Conservation (phyloP, 2,113 vertebrate genomes). For the Rynchops niger region DNA sequence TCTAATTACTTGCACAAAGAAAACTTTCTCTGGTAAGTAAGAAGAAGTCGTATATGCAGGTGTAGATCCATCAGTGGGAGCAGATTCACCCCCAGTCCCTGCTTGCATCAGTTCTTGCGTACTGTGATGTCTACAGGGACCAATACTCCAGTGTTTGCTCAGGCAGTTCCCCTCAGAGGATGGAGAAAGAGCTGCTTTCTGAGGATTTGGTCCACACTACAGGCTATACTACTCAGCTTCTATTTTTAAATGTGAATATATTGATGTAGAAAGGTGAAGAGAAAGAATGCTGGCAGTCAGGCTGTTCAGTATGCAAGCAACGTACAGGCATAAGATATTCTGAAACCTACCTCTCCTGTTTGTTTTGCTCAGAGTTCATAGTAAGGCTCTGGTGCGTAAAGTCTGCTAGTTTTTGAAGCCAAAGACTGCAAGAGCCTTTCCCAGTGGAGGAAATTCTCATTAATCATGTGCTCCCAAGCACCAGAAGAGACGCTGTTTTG, state of each 20-base stretch:
- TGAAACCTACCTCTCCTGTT: not conserved
- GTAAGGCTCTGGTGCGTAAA: not conserved
- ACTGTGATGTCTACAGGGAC: not conserved
- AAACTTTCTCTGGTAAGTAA: not conserved
- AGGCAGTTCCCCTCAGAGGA: not conserved
- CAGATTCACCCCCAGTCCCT: not conserved
- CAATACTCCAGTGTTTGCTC: not conserved
- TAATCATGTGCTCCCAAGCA: constrained; percentile 36
- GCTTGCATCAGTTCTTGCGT: not conserved
- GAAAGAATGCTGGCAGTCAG: not conserved
- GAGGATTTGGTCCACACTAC: not conserved
- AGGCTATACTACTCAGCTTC: not conserved
- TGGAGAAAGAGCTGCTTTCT: not conserved
- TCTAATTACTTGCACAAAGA: not conserved
- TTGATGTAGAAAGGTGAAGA: not conserved
- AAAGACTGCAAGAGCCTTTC: constrained; percentile 27
- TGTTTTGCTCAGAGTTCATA: constrained; percentile 11
- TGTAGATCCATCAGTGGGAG: not conserved
- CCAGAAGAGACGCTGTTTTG: constrained; percentile 32
- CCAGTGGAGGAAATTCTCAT: constrained; percentile 25
- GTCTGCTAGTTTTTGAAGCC: constrained; percentile 6
- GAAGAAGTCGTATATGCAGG: not conserved
- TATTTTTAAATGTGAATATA: not conserved
- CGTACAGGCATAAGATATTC: not conserved
- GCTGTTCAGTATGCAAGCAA: not conserved